phyloP scores from a whole-genome alignment of 2,113 vertebrate species.

The Equus quagga region DNA sequence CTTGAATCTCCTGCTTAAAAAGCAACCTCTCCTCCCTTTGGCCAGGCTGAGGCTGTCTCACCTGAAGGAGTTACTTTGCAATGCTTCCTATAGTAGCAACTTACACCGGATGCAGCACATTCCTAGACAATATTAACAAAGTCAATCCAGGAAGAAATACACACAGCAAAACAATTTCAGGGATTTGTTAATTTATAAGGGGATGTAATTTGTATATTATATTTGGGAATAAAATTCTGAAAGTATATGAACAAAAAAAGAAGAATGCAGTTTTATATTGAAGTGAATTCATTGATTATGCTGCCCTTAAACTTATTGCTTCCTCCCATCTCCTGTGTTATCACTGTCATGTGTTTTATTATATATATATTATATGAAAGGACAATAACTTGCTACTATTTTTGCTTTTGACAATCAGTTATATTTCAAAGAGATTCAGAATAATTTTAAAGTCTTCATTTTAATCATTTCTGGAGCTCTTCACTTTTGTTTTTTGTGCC shows the following conservation, averaged over 20 bases:
- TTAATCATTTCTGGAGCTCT: neutral
- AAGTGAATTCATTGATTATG: neutral
- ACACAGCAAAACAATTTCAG: neutral
- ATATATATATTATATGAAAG: neutral
- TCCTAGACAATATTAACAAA: neutral
- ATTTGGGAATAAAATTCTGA: neutral
- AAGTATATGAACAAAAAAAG: neutral
- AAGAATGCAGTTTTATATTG: neutral
- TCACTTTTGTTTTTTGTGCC: neutral
- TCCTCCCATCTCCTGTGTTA: neutral
- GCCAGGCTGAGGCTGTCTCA: neutral
- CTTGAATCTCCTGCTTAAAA: neutral
- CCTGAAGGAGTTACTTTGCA: neutral
- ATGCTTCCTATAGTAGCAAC: neutral
- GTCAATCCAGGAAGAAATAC: neutral
- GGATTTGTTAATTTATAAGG: neutral
- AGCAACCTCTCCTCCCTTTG: neutral
- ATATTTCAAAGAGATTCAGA: neutral
- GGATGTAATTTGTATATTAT: neutral
- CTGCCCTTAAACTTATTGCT: neutral
- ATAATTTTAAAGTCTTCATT: neutral
- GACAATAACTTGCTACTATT: neutral
- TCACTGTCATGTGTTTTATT: neutral
- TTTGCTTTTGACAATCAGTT: neutral
- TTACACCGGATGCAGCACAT: neutral